phyloP scores from a whole-genome alignment of 2,888 invertebrate genomes.

The Rhaphigaster nebulosa region DNA sequence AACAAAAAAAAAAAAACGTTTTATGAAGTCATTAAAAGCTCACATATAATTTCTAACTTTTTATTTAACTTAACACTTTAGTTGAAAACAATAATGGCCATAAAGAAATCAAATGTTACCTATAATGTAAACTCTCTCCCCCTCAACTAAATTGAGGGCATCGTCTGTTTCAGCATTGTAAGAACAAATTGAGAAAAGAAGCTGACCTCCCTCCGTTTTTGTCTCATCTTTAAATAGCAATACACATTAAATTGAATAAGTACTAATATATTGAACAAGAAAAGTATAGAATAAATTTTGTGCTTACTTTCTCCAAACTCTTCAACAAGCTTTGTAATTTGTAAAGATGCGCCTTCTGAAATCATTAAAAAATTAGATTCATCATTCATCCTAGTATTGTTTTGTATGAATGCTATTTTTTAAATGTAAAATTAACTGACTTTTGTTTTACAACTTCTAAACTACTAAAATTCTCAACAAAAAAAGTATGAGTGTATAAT shows the following conservation, averaged over 20 bases:
- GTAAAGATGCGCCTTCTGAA: conserved; percentile 80
- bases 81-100: neutral
- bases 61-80: neutral
- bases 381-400: neutral
- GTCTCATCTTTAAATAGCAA: conserved; percentile 12
- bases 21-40: neutral
- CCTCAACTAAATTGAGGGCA: conserved; percentile 90
- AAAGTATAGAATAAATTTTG: conserved; percentile 53
- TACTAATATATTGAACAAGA: neutral
- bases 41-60: neutral
- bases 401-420: neutral
- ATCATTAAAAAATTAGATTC: neutral
- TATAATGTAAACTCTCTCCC: conserved; percentile 87
- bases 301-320: conserved; percentile 73
- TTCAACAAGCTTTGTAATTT: conserved; percentile 78
- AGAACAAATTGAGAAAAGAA: conserved; percentile 86
- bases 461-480: neutral
- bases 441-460: neutral
- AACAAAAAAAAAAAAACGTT: neutral
- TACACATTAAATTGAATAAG: neutral
- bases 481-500: neutral
- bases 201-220: conserved; percentile 75
- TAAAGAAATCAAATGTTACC: conserved; percentile 71
- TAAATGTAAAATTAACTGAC: neutral
- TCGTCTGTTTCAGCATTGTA: conserved; percentile 90